Evolutionary conservation across 2,113 vertebrate genomes (phyloP).

Genomic region (Pipa parva): DNA sequence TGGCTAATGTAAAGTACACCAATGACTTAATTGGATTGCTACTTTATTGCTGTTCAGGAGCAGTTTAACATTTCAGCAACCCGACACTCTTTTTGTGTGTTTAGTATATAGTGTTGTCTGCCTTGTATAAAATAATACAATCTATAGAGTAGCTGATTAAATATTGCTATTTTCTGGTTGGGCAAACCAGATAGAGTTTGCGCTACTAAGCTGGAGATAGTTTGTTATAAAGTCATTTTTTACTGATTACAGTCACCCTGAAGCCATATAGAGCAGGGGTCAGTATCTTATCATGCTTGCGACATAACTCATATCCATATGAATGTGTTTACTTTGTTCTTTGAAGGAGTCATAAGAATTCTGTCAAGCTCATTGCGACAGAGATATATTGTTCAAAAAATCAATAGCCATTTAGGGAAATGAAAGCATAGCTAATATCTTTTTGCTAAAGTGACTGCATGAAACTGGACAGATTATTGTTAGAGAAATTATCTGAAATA

Average conservation of each 20-base stretch:
- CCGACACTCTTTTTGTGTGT: too few species aligned
- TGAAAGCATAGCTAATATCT: slow-evolving; percentile 33
- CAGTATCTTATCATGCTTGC: slow-evolving; percentile 19
- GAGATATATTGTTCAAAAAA: slow-evolving; percentile 32
- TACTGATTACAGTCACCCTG: slow-evolving; percentile 28
- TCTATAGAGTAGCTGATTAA: too few species aligned
- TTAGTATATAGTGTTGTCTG: too few species aligned
- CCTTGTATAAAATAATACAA: too few species aligned
- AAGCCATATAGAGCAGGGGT: slow-evolving; percentile 19
- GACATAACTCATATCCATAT: slow-evolving; percentile 29
- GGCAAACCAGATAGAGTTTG: too few species aligned
- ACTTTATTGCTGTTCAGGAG: too few species aligned
- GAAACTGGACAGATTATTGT: slow-evolving; percentile 26
- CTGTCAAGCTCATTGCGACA: slow-evolving; percentile 29
- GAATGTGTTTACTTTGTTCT: slow-evolving; percentile 28
- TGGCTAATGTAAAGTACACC: too few species aligned
- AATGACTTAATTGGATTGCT: too few species aligned
- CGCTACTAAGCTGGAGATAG: too few species aligned
- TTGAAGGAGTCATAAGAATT: slow-evolving; percentile 33
- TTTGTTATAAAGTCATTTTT: slow-evolving; percentile 11
- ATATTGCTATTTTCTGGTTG: too few species aligned
- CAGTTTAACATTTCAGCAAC: too few species aligned
- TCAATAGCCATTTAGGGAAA: slow-evolving; percentile 38
- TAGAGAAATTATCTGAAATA: not conserved
- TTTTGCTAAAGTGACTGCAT: slow-evolving; percentile 35